Evolutionary conservation across 64 coral and sea anemone species (phyloP), one percentile per base, ranked within the genome.

Genomic region (Montipora efflorescens): DNA sequence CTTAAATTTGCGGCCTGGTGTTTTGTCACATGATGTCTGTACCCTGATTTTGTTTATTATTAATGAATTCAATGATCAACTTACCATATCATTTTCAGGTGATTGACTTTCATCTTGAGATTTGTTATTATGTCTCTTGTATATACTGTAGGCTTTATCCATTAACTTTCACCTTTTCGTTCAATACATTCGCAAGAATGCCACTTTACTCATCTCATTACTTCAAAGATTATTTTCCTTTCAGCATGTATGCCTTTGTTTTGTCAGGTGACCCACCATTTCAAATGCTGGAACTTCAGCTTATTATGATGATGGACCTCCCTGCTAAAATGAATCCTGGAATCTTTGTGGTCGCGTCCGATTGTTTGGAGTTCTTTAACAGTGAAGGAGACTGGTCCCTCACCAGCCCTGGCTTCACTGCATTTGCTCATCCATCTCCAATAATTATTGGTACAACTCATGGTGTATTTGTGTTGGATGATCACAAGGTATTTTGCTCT

Each of bases 401-500:
- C 76, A 92, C 92, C 14, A 81, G 95, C 45, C 98, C 98, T 70
- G 98, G 98, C 23, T 93, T 99, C 83, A 99, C 98, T 20, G 98
- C 98, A 44, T 77, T 99, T 61, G 98, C 95, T 28, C 98, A 99
- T 53, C 98, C 98, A 16, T 99, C 98, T 45, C 98, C 95, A 36
- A 89, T 99, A 15, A 52, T 92, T 50, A 95, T 99, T 67, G 98
- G 98, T 52, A 99, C 98, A 51, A 99, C 98, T 9, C 98, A 99
- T 96, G 98, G 98, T 48, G 98, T 99, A 5, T 99, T 99, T 94
- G 92, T 86, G 61, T 73, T 99, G 8, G 83, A 36, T 23, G 94
- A 96, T 67, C 66, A 68, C 44, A 55, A 94, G 75, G 76, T 47
- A 23, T 36, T 36, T 36, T 36, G 36, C 36, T 36, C 36, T 36